These are phyloP conservation scores for Phalacrocorax carbo DNA, from an alignment of 2,113 vertebrate genomes.

Conservation along the genomic window DNA sequence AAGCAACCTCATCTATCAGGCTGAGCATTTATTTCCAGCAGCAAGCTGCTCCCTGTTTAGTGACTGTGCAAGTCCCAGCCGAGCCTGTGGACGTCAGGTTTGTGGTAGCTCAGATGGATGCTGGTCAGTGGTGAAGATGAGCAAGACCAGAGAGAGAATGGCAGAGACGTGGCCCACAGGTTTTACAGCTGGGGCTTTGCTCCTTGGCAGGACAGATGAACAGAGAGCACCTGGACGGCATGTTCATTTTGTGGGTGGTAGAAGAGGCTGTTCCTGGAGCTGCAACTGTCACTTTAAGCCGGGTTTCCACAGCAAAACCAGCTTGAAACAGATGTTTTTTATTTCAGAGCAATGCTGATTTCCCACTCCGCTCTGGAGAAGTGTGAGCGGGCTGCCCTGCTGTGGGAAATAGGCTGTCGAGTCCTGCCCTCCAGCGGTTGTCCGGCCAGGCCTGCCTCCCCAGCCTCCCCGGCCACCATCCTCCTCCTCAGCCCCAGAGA, in stretches of 20 bases:
- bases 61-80: background rate
- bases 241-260: background rate
- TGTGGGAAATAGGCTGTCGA: background rate
- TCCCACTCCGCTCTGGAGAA: background rate
- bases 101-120: fast-evolving
- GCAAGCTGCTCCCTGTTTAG: background rate
- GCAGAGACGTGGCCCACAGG: background rate
- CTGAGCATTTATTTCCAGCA: background rate
- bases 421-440: background rate
- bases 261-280: background rate
- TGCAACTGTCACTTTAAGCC: background rate
- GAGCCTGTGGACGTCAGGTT: background rate
- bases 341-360: background rate
- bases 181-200: background rate
- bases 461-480: fast-evolving
- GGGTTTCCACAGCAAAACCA: background rate
- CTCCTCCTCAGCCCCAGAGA: background rate
- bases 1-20: background rate
- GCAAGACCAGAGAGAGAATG: background rate
- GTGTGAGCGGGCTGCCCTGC: fast-evolving
- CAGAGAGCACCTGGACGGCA: background rate
- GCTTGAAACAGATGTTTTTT: background rate
- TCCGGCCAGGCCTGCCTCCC: background rate
- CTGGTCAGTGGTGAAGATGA: background rate
- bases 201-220: background rate